Base-by-base conservation (phyloP, 1,140 invertebrate genomes). In the Arctopsyche grandis region DNA sequence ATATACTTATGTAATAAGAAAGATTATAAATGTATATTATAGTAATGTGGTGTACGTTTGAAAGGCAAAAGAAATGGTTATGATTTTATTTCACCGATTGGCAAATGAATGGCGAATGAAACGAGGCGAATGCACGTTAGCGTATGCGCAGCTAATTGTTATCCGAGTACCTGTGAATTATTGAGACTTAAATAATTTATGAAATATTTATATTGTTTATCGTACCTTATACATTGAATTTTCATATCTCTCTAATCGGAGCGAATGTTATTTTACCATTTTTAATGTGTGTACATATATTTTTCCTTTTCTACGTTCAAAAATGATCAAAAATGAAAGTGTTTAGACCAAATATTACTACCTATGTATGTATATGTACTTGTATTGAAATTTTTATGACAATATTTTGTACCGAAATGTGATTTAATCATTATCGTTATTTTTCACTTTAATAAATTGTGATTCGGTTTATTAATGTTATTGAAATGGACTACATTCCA, bases 141-240 rank as follows among this genome's bases (percentile, higher is more conserved):
- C 5, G n/a, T 60, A 24, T 60, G 21, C 21, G 9, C 19, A 21
- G 19, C 58, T 19, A 60, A 24, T 21, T 16, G 24, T 66, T 66
- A 66, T 66, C 63, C 24, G 24, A 66, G 63, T 66, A 66, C 63
- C 63, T 66, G 63, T 26, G 24, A 12, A 26, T 66, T 26, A 24
- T 66, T 24, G 24, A 66, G 63, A 66, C 58, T 60, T 21, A 9
- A 60, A 60, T 60, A 21, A 21, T 60, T 21, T 60, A 60, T 60
- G 21, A 22, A 60, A 60, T 21, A 52, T 38, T 38, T 38, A 38
- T 38, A 38, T 38, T 38, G 7, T 38, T 38, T 38, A 38, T 38
- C 7, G 7, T 38, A 38, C 1, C 29, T 38, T 38, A 38, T 38
- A 38, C 1, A 38, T 38, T 1, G 7, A 38, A 38, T 38, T 38